Conservation (phyloP, 2,113 vertebrate species). For the Heteronetta atricapilla region DNA sequence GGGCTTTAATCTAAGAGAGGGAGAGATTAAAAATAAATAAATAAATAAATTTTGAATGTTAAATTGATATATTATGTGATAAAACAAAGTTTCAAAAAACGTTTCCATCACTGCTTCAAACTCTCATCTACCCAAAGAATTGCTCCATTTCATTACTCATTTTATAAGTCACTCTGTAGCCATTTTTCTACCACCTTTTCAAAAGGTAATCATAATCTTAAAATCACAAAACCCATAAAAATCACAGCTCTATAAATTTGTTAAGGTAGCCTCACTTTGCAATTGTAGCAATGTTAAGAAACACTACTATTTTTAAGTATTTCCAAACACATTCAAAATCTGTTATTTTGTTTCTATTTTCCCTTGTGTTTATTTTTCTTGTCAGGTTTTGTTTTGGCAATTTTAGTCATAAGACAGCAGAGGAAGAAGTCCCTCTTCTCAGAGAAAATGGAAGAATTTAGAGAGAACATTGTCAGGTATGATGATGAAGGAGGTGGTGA, state of each 20-base stretch:
- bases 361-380: background rate
- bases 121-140: background rate
- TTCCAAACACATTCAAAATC: background rate
- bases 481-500: constrained; percentile 76
- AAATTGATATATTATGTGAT: background rate
- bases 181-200: background rate
- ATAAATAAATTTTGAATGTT: background rate
- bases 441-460: constrained; percentile 75
- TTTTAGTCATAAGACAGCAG: constrained; percentile 79
- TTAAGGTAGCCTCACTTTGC: background rate
- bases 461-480: constrained; percentile 87
- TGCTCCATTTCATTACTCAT: background rate
- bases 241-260: background rate
- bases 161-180: constrained; percentile 3
- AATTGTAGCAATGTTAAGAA: background rate
- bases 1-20: background rate
- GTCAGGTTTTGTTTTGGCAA: constrained; percentile 82
- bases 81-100: constrained; percentile 7
- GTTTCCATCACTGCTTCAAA: background rate
- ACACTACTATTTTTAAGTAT: rapidly evolving
- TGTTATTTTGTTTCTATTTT: background rate
- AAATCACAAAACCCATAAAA: background rate
- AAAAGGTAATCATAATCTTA: background rate
- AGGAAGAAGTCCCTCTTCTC: constrained; percentile 71
- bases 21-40: background rate